These are phyloP conservation scores for Melanerpes formicivorus DNA, from an alignment of 2,113 vertebrate species.

Conservation along the genomic window DNA sequence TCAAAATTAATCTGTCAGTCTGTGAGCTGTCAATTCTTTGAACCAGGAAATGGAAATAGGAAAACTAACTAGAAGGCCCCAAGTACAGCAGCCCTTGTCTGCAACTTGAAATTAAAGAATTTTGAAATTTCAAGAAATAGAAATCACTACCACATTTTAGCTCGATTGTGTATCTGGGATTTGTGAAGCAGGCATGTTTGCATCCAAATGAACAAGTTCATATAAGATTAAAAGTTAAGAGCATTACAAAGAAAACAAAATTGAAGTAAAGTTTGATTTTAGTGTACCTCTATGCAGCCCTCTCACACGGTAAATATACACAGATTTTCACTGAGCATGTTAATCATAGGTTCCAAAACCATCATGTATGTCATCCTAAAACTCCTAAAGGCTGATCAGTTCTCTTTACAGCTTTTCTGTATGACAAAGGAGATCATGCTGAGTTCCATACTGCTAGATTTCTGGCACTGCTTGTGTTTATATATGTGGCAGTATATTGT, in stretches of 20 bases:
- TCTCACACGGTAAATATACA: accelerated
- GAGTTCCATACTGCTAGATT: not conserved
- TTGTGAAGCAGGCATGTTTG: not conserved
- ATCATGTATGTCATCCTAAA: not conserved
- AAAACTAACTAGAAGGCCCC: not conserved
- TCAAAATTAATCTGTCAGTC: constrained; percentile 10
- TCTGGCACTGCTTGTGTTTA: not conserved
- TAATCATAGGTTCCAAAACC: not conserved
- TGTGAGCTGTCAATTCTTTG: not conserved
- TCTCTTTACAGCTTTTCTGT: not conserved
- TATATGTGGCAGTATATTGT: not conserved
- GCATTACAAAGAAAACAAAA: not conserved
- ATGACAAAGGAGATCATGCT: not conserved
- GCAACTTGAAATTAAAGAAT: not conserved
- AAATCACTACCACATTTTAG: not conserved
- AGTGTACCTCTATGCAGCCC: not conserved
- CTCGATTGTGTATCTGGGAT: not conserved
- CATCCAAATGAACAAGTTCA: not conserved
- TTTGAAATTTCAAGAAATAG: not conserved
- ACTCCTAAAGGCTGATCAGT: not conserved
- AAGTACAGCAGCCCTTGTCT: not conserved
- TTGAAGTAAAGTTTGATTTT: not conserved
- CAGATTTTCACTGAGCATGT: not conserved
- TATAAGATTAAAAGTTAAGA: not conserved
- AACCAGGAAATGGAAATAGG: not conserved